These are phyloP conservation scores for Brevimyrus niger DNA, from an alignment of 2,113 vertebrate species.

Conservation along the genomic window DNA sequence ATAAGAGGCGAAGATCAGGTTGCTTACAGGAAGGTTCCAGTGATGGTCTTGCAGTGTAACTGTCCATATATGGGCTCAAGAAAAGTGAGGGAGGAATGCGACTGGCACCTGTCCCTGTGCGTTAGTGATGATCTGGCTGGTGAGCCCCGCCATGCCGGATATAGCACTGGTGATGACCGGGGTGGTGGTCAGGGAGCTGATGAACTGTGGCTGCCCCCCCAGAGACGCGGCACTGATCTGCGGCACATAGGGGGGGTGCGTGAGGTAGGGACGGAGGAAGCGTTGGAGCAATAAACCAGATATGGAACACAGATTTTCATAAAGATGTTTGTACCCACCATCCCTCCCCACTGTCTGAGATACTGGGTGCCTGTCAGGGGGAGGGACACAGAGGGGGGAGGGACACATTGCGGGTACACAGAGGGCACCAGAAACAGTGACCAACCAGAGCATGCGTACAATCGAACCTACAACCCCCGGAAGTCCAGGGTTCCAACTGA, in stretches of 20 bases:
- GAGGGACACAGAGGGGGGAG: background rate
- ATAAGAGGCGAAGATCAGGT: background rate
- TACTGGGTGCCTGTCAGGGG: background rate
- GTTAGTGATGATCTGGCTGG: conserved; percentile 87
- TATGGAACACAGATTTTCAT: background rate
- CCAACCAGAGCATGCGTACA: background rate
- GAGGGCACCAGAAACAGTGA: background rate
- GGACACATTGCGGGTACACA: background rate
- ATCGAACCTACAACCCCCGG: background rate
- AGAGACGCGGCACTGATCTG: conserved; percentile 82
- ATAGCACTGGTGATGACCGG: conserved; percentile 79
- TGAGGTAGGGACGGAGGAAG: background rate
- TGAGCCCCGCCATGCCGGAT: conserved; percentile 76
- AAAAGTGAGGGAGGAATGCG: background rate
- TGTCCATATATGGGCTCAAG: background rate
- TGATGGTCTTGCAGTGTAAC: background rate
- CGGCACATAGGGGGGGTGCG: background rate
- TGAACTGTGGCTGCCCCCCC: conserved; percentile 80
- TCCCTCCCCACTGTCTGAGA: background rate
- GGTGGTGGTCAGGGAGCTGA: conserved; percentile 78
- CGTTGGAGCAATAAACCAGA: background rate
- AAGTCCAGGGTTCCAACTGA: background rate
- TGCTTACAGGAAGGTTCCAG: background rate
- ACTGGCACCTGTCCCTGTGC: conserved; percentile 84
- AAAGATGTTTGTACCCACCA: background rate